These are phyloP conservation scores for Sanderia malayensis DNA, from an alignment of 30 jellyfish, hydroid and myxozoan genomes.

Conservation along the genomic window DNA sequence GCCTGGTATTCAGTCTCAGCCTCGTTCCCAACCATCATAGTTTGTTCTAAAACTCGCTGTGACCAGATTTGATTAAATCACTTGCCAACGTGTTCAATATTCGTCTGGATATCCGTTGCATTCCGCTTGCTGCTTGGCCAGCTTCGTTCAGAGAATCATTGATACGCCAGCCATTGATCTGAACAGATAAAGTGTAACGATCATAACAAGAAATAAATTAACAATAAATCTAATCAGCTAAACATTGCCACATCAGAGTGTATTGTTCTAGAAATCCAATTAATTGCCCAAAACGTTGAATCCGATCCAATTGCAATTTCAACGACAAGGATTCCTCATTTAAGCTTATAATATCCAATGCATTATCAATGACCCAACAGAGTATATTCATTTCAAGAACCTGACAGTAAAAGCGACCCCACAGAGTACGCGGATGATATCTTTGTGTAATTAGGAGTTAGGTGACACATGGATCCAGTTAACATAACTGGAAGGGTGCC, in stretches of 20 bases:
- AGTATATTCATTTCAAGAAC: too few species aligned
- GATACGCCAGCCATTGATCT: conserved; percentile 55
- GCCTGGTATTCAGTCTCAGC: too few species aligned
- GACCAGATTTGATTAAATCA: conserved; percentile 54
- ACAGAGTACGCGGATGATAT: too few species aligned
- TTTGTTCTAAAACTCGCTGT: conserved; percentile 10
- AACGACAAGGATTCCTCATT: background rate
- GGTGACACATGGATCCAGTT: too few species aligned
- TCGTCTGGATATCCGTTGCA: conserved; percentile 51
- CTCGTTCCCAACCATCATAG: too few species aligned
- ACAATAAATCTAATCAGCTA: too few species aligned
- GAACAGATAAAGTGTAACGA: background rate
- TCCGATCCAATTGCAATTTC: background rate
- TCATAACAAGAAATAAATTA: background rate
- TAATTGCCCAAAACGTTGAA: background rate
- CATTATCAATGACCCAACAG: too few species aligned
- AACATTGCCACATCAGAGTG: too few species aligned
- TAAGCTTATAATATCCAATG: background rate
- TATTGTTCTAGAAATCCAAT: background rate
- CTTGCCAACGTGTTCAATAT: conserved; percentile 58
- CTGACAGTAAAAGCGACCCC: too few species aligned
- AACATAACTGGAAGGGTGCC: too few species aligned
- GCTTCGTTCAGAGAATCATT: conserved; percentile 67
- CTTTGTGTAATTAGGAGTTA: too few species aligned
- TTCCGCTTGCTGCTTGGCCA: conserved; percentile 44